A percentile compares a stretch with the other conserved stretches of the same genome.
phyloP scores from a whole-genome alignment of 2,797 vertebrate genomes.

The Huso huso region DNA sequence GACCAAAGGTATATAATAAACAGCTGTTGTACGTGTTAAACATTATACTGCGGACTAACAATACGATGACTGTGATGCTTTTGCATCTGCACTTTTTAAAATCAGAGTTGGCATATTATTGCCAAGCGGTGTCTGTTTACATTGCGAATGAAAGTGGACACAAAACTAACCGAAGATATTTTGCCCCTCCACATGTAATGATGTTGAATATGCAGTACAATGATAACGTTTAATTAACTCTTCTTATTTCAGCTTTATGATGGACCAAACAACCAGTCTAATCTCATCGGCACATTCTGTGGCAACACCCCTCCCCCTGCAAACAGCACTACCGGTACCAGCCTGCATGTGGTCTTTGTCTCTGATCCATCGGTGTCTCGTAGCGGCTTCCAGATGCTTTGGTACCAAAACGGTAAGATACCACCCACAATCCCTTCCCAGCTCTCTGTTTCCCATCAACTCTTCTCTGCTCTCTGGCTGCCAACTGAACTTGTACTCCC shows the following conservation, averaged over 20 bases:
- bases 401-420: constrained; percentile 76
- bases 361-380: constrained; percentile 45
- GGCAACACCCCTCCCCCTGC: constrained; percentile 52
- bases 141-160: too few species aligned
- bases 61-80: too few species aligned
- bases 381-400: constrained; percentile 83
- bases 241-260: constrained; percentile 71
- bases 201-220: too few species aligned
- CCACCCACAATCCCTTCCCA: not conserved
- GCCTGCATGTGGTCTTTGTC: constrained; percentile 70
- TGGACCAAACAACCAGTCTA: constrained; percentile 59
- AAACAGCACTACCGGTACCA: constrained; percentile 55
- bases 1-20: too few species aligned
- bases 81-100: too few species aligned
- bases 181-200: too few species aligned
- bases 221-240: not conserved
- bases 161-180: too few species aligned
- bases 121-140: too few species aligned
- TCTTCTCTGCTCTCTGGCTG: constrained; percentile 1
- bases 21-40: too few species aligned
- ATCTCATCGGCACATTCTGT: constrained; percentile 73
- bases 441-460: not conserved
- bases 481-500: not conserved
- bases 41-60: too few species aligned
- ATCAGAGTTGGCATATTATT: too few species aligned